Evolutionary conservation across 2,113 vertebrate species (phyloP).

Genomic region (Eubucco bourcierii): DNA sequence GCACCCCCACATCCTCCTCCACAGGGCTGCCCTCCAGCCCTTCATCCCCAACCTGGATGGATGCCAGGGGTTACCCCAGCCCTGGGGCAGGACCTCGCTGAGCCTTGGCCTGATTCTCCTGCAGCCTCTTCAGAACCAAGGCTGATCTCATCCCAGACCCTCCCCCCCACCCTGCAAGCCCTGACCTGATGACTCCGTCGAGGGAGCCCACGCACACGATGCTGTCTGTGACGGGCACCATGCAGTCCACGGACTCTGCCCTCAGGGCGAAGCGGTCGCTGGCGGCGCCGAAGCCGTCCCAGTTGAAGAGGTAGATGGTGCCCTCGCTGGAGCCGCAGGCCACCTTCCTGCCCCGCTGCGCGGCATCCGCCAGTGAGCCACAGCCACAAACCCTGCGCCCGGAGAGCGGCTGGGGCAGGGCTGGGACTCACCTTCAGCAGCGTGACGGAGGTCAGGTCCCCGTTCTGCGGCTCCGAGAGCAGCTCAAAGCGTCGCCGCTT

Average conservation of each 20-base stretch:
- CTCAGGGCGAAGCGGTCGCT: slow-evolving; percentile 91
- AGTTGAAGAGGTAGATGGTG: slow-evolving; percentile 95
- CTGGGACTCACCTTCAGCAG: slow-evolving; percentile 84
- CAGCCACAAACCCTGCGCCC: rapidly evolving
- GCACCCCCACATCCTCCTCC: too few relatives aligned
- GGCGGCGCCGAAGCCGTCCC: slow-evolving; percentile 93
- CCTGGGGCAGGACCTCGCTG: too few relatives aligned
- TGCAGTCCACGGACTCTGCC: slow-evolving; percentile 90
- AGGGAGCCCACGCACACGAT: slow-evolving; percentile 89
- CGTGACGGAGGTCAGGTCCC: slow-evolving; percentile 87
- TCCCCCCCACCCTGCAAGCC: background rate
- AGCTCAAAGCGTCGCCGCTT: slow-evolving; percentile 89
- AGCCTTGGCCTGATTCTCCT: too few relatives aligned
- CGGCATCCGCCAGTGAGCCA: background rate
- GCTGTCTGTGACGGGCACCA: slow-evolving; percentile 85
- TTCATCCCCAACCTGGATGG: too few relatives aligned
- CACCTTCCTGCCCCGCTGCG: slow-evolving; percentile 88
- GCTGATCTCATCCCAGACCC: rapidly evolving
- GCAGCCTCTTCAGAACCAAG: background rate
- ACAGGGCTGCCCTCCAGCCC: too few relatives aligned
- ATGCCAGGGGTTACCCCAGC: too few relatives aligned
- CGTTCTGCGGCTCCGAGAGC: slow-evolving; percentile 88
- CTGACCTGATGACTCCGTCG: slow-evolving; percentile 92
- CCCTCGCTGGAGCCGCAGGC: slow-evolving; percentile 92
- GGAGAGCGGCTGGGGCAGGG: too few relatives aligned